Conservation (phyloP, 2,113 vertebrate genomes). For the Nothoprocta perdicaria region DNA sequence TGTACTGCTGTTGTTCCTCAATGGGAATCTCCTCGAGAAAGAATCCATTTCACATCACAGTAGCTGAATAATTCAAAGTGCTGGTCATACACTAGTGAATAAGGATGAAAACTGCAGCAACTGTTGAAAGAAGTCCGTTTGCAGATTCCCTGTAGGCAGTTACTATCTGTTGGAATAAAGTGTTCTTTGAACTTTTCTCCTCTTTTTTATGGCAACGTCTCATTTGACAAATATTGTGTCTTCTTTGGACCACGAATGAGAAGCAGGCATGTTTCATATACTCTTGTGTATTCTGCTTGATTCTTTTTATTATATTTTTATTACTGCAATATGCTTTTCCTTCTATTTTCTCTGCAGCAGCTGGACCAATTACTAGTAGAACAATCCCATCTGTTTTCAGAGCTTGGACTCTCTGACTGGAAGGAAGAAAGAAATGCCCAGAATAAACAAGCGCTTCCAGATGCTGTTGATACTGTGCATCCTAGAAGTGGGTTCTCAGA, state of each 20-base stretch:
- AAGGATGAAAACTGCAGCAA: neutral
- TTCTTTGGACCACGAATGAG: slow-evolving; percentile 4
- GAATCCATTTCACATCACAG: neutral
- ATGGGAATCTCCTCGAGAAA: no score
- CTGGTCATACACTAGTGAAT: neutral
- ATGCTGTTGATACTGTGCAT: neutral
- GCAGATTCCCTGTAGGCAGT: neutral
- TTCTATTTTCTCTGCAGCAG: slow-evolving; percentile 76
- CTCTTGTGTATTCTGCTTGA: slow-evolving; percentile 20
- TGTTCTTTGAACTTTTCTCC: neutral
- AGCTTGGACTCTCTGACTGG: slow-evolving; percentile 67
- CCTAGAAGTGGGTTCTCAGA: neutral
- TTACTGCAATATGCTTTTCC: slow-evolving; percentile 34
- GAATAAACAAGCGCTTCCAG: neutral
- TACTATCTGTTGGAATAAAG: neutral
- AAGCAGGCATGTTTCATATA: slow-evolving; percentile 33
- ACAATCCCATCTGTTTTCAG: slow-evolving; percentile 77
- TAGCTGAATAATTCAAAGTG: neutral
- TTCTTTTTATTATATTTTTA: slow-evolving; percentile 52
- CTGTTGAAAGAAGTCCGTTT: neutral
- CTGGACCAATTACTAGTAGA: slow-evolving; percentile 83
- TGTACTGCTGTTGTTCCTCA: neutral
- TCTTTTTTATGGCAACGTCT: neutral
- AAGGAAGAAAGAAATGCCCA: slow-evolving; percentile 23
- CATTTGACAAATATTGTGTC: neutral